Percentiles rank a stretch among this genome's conserved stretches.
Conservation (phyloP, 2,113 vertebrate species). For the Hemibagrus wyckioides region DNA sequence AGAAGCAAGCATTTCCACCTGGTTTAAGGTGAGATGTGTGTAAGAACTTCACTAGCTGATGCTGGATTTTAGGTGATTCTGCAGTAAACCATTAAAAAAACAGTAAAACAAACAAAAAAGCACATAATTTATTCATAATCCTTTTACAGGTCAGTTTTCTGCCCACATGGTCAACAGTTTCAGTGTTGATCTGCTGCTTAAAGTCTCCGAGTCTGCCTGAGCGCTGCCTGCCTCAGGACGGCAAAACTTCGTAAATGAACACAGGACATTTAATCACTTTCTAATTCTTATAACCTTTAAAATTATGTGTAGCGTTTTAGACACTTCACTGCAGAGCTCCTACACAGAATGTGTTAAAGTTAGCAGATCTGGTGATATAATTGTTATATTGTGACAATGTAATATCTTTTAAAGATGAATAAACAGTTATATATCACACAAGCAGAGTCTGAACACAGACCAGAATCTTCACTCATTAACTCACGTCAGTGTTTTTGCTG, state of each 20-base stretch:
- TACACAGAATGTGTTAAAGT: background rate
- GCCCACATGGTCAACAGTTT: background rate
- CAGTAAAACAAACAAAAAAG: no score
- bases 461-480: background rate
- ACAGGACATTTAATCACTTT: background rate
- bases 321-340: background rate
- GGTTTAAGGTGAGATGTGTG: no score
- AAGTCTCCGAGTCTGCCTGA: no score
- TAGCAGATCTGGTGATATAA: background rate
- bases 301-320: background rate
- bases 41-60: no score
- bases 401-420: background rate
- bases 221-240: no score
- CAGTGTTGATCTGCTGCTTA: background rate
- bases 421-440: background rate
- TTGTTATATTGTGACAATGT: no score
- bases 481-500: conserved; percentile 65
- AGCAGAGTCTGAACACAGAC: conserved; percentile 2
- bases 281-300: background rate
- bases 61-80: no score
- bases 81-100: no score
- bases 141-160: no score
- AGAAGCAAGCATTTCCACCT: no score
- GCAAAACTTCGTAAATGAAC: no score
- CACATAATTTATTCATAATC: no score